Evolutionary conservation across 2,888 invertebrate genomes (phyloP).

Genomic region (Galerucella pusilla): DNA sequence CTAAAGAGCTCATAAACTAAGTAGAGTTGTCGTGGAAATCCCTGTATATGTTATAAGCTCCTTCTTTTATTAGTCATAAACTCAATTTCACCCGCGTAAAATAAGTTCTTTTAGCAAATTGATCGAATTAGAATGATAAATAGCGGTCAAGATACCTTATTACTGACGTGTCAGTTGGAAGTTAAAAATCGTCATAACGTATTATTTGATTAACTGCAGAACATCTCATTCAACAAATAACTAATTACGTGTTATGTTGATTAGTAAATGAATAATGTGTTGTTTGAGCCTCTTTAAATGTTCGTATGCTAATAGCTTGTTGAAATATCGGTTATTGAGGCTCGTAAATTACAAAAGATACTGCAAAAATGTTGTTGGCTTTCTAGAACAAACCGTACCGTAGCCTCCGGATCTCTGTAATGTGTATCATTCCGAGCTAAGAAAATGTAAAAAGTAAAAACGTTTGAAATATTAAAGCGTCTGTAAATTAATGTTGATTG

Average conservation of each 20-base stretch:
- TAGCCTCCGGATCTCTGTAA: constrained; percentile 43
- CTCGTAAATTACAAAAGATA: constrained; percentile 52
- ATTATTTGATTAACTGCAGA: constrained; percentile 51
- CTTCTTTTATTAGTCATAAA: no score
- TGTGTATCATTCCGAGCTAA: constrained; percentile 40
- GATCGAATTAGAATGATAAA: constrained; percentile 35
- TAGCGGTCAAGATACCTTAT: constrained; percentile 38
- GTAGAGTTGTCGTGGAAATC: no score
- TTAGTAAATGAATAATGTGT: constrained; percentile 59
- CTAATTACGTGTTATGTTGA: constrained; percentile 59
- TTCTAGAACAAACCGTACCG: constrained; percentile 40
- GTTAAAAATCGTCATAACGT: constrained; percentile 37
- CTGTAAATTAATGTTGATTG: neutral
- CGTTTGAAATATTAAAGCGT: neutral
- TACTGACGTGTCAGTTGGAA: constrained; percentile 40
- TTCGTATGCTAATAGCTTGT: constrained; percentile 53
- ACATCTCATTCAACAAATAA: constrained; percentile 57
- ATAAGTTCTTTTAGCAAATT: neutral
- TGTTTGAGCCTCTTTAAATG: constrained; percentile 51
- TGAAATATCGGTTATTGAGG: constrained; percentile 55
- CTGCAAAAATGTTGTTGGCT: constrained; percentile 50
- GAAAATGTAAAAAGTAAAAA: constrained; percentile 9
- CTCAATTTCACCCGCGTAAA: neutral
- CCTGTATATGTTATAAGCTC: no score
- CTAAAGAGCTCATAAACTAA: no score